Evolutionary conservation across 2,113 vertebrate species (phyloP).

Genomic region (Cephalopterus ornatus): DNA sequence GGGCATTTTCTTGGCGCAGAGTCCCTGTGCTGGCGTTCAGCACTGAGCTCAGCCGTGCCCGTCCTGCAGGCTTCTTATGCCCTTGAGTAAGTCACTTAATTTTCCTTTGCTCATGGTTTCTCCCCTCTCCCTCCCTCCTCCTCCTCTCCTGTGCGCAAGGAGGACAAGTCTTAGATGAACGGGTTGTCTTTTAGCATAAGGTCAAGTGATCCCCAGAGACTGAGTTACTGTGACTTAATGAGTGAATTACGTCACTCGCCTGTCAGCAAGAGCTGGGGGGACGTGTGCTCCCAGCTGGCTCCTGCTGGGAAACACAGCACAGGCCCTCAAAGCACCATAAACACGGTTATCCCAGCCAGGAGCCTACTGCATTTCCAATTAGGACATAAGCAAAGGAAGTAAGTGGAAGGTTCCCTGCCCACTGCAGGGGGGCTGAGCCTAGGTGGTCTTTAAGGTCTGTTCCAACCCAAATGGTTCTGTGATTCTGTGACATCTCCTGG

Average conservation of each 20-base stretch:
- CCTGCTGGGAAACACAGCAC: neutral
- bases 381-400: neutral
- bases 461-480: neutral
- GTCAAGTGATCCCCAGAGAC: neutral
- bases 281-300: neutral
- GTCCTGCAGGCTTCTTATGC: neutral
- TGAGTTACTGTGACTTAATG: conserved; percentile 14
- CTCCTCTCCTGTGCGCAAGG: neutral
- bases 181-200: neutral
- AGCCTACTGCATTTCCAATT: neutral
- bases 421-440: neutral
- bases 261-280: neutral
- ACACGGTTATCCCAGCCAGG: neutral
- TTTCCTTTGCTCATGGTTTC: neutral
- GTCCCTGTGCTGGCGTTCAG: neutral
- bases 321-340: neutral
- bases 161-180: neutral
- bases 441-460: neutral
- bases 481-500: neutral
- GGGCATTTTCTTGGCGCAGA: neutral
- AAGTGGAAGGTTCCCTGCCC: neutral
- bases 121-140: neutral
- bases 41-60: neutral
- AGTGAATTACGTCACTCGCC: neutral
- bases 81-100: neutral